phyloP scores from a whole-genome alignment of 2,888 invertebrate genomes.

The Pandemis heparana region DNA sequence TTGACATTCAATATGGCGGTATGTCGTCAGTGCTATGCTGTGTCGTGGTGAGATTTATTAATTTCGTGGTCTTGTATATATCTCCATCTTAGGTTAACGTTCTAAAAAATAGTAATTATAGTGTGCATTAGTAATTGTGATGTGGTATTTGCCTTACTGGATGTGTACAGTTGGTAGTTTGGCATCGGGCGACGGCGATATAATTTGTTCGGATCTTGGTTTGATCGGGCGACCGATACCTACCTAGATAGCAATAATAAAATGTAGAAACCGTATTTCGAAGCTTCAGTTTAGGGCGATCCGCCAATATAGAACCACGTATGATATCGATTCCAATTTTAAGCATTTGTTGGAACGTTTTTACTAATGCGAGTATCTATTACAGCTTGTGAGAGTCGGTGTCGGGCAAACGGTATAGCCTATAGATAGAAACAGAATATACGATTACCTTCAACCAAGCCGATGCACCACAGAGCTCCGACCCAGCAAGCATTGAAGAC shows the following conservation, averaged over 20 bases:
- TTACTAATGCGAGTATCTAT: conserved; percentile 64
- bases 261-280: conserved; percentile 63
- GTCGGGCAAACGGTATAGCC: conserved; percentile 49
- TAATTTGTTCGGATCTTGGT: conserved; percentile 69
- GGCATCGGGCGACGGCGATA: conserved; percentile 61
- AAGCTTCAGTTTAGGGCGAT: conserved; percentile 62
- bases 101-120: conserved; percentile 52
- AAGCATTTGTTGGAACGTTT: conserved; percentile 42
- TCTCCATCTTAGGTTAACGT: conserved; percentile 59
- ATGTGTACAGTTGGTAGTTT: conserved; percentile 49
- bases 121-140: conserved; percentile 50
- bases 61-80: conserved; percentile 68
- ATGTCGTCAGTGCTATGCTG: conserved; percentile 98
- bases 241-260: conserved; percentile 72
- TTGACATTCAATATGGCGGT: conserved; percentile 98
- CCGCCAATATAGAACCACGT: conserved; percentile 46
- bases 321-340: conserved; percentile 20
- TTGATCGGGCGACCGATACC: conserved; percentile 69
- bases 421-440: conserved; percentile 69
- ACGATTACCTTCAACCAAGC: conserved; percentile 68
- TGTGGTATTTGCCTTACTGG: conserved; percentile 54
- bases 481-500: conserved; percentile 96
- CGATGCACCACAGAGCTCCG: conserved; percentile 86
- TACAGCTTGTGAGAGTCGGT: conserved; percentile 71
- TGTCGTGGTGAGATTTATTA: conserved; percentile 95